Base-by-base conservation (phyloP, 2,113 vertebrate genomes). In the Thunnus thynnus region DNA sequence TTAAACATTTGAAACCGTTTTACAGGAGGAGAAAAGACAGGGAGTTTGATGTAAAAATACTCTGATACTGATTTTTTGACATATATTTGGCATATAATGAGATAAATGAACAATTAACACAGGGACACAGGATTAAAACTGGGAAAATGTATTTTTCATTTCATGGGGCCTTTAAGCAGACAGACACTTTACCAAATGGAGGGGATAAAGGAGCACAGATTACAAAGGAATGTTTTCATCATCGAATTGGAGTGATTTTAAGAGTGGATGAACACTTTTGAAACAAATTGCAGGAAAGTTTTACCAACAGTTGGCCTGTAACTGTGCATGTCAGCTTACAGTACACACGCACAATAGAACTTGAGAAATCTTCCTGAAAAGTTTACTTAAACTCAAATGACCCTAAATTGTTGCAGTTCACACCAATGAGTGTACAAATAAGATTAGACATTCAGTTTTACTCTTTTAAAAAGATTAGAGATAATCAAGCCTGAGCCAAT, bases 401-500 rank as follows among this genome's bases (percentile, higher is more conserved):
- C 67, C 56, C 52, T 8, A 64, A 30, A 27, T 27, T 41, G 22
- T 55, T 27, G 17, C 30, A 61, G 46, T 5, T 44, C 18, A 47
- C 27, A 44, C 62, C 58, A 54, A 51, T 57, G 13, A 62, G 58
- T 68, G 30, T 56, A 47, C 63, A 72, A 88, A 83, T 46, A 82
- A 68, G 66, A 85, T 76, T 64, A 68, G 18, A 52, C 13, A 20
- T 75, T 82, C 55, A 50, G 46, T 70, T 66, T 71, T 62, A 3
- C 64, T 41, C 22, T 62, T 78, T 63, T 46, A 52, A 65, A 82
- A 67, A 78, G 51, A 82, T 72, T 76, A 46, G 18, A 51, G 9
- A 66, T 80, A 71, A 72, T 76, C 54, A 73, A 80, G 66, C 50
- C 56, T 68, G 27, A 84, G 72, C 57, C 56, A 67, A 3, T 47